A percentile compares a stretch with the other conserved stretches of the same genome.
Evolutionary conservation across 2,113 vertebrate genomes (phyloP).

Genomic region (Hippocampus abdominalis): DNA sequence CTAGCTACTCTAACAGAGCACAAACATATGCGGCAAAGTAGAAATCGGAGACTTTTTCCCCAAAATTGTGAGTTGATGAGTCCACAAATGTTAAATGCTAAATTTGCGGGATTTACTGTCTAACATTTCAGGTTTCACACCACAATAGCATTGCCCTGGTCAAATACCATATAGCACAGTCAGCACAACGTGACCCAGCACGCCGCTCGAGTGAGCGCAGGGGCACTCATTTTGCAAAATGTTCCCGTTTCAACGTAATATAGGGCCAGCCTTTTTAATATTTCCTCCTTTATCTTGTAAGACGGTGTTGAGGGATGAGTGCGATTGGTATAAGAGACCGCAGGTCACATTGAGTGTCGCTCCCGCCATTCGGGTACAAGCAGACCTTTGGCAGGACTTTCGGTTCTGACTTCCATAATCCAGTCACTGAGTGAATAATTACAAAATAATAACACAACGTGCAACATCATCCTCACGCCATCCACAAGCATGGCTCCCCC

Average conservation of each 20-base stretch:
- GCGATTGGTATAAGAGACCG: neutral
- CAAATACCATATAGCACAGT: too few species aligned
- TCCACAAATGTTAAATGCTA: too few species aligned
- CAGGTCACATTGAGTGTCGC: slow-evolving; percentile 16
- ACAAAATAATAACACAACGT: slow-evolving; percentile 57
- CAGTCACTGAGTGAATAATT: slow-evolving; percentile 65
- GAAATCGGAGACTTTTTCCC: too few species aligned
- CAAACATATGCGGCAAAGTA: too few species aligned
- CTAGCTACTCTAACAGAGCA: too few species aligned
- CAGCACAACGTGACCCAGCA: too few species aligned
- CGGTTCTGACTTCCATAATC: slow-evolving; percentile 58
- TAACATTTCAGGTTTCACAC: neutral
- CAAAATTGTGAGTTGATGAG: too few species aligned
- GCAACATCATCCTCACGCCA: slow-evolving; percentile 64
- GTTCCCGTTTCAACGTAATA: neutral
- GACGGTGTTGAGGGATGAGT: neutral
- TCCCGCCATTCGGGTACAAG: slow-evolving; percentile 31
- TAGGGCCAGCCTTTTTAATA: neutral
- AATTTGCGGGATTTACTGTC: too few species aligned
- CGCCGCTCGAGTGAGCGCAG: neutral
- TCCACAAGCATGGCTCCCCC: slow-evolving; percentile 58
- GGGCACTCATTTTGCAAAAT: neutral
- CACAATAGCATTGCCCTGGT: too few species aligned
- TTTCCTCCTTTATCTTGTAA: neutral
- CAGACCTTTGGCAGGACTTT: slow-evolving; percentile 67